Evolutionary conservation across 2,797 vertebrate species (phyloP), one percentile per base, ranked within the genome.

Genomic region (Clarias platycephalus): DNA sequence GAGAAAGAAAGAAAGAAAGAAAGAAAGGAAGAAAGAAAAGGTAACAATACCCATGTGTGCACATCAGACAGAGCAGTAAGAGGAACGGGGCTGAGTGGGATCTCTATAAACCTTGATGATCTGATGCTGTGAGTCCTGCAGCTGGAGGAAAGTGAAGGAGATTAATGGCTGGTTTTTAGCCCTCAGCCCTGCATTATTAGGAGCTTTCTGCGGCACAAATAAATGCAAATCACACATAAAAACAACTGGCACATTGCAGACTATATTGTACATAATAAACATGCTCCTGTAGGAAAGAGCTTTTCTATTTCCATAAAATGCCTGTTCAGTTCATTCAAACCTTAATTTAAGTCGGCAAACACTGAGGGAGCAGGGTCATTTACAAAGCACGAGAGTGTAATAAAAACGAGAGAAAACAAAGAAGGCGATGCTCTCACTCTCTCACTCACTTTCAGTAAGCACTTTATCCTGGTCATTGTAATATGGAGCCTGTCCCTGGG

Each of bases 301-400:
- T 74, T 75, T 83, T 75, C 70, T 63, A 74, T 75, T 83, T 62
- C 62, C 57, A 74, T 81, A 67, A 81, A 81, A 81, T 55, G 79
- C 44, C 79, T 81, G 9, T 53, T 80, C 40, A 28, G 31, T 81
- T 81, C 31, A 31, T 81, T 55, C 34, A 53, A 34, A 34, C 79
- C 63, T 31, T 53, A 67, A 81, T 81, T 67, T 67, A 55, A 81
- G 18, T 55, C 18, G 2, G 77, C n/a, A 49, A 63, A 78, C 44
- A 24, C 40, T 67, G 63, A 67, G 26, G 18, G 9, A 67, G 63
- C 31, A 10, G 2, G 9, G 18, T 7, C 40, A 67, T 81, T 81
- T 81, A 67, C 28, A 31, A 31, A 81, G 16, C 63, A 68, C 9
- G 20, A 8, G n/a, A 64, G 37, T 26, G 10, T 18, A 44, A 63